A percentile compares a stretch with the other conserved stretches of the same genome.
Conservation (phyloP, 2,797 vertebrate genomes). For the Gymnodraco acuticeps region DNA sequence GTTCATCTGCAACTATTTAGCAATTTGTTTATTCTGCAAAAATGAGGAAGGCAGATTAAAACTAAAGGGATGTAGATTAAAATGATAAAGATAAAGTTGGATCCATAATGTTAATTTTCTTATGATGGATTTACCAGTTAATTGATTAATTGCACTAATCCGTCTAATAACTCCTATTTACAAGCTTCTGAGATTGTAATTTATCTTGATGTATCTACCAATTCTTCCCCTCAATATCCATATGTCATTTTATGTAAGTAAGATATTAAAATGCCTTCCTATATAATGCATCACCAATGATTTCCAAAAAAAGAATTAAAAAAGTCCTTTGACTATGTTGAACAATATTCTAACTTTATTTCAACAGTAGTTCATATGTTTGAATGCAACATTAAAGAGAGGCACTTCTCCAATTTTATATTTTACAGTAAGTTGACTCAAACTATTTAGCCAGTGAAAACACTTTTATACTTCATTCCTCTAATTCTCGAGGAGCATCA, state of each 20-base stretch:
- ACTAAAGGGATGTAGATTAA: too few relatives aligned
- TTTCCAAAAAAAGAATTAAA: too few relatives aligned
- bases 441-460: neutral
- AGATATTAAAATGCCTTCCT: neutral
- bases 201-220: neutral
- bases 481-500: neutral
- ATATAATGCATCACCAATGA: neutral
- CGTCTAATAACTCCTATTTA: constrained; percentile 25
- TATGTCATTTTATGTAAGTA: neutral
- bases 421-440: neutral
- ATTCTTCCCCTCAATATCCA: neutral
- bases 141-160: constrained; percentile 21
- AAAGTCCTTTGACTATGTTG: too few relatives aligned
- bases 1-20: constrained; percentile 39
- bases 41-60: too few relatives aligned
- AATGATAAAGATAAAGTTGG: too few relatives aligned
- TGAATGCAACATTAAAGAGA: neutral
- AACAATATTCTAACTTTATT: too few relatives aligned
- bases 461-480: neutral
- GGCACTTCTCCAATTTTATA: neutral
- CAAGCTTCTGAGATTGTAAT: constrained; percentile 9
- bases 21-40: neutral
- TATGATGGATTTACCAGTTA: too few relatives aligned
- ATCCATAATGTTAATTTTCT: too few relatives aligned
- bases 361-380: too few relatives aligned